phyloP scores from a whole-genome alignment of 2,113 vertebrate species.

The Athene cunicularia region DNA sequence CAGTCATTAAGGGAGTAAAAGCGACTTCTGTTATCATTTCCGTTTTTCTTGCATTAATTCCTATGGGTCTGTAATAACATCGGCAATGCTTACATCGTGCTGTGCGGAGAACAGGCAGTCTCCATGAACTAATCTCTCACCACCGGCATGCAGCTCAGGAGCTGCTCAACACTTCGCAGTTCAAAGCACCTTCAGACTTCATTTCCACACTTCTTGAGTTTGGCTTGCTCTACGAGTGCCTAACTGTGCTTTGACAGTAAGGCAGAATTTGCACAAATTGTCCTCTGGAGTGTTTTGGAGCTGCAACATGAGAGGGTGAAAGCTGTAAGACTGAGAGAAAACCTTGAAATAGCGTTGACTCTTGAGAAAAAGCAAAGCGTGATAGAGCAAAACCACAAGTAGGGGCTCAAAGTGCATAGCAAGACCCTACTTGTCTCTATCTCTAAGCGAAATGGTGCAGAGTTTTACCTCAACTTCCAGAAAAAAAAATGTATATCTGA shows the following conservation, averaged over 20 bases:
- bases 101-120: conserved; percentile 7
- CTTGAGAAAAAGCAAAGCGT: not conserved
- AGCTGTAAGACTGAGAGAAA: not conserved
- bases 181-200: conserved; percentile 50
- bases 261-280: conserved; percentile 1
- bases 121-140: conserved; percentile 14
- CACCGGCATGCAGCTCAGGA: not conserved
- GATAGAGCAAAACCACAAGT: not conserved
- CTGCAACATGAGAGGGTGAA: not conserved
- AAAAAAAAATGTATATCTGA: not conserved
- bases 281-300: not conserved
- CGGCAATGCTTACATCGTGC: not conserved
- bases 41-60: conserved; percentile 19
- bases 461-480: not conserved
- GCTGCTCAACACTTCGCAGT: not conserved
- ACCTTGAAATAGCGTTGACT: not conserved
- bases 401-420: not conserved
- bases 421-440: not conserved
- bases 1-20: not conserved
- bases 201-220: not conserved
- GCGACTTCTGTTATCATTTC: not conserved
- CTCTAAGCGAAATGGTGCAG: not conserved
- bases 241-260: not conserved
- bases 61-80: not conserved
- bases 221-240: not conserved